A percentile compares a stretch with the other conserved stretches of the same genome.
Evolutionary conservation across 2,113 vertebrate species (phyloP).

Genomic region (Hippocampus abdominalis): DNA sequence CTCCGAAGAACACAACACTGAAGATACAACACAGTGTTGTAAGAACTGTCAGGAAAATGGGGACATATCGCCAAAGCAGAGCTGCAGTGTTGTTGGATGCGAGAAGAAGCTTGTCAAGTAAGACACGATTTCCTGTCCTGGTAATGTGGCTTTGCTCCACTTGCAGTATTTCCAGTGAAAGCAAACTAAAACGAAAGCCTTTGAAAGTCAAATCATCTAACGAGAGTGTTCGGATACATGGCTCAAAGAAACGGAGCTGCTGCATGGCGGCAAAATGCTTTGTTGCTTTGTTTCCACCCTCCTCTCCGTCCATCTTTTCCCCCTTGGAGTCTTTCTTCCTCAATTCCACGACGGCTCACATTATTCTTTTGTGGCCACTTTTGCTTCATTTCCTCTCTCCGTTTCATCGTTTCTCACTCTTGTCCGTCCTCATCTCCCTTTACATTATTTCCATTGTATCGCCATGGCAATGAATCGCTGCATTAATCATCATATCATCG

Average conservation of each 20-base stretch:
- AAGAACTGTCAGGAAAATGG: neutral
- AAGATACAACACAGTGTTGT: conserved; percentile 10
- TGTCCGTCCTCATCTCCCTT: conserved; percentile 9
- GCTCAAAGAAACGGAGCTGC: conserved; percentile 14
- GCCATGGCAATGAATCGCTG: conserved; percentile 63
- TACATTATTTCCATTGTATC: conserved; percentile 59
- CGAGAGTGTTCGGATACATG: conserved; percentile 28
- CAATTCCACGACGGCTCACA: conserved; percentile 7
- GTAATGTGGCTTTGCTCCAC: neutral
- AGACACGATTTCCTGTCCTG: no score
- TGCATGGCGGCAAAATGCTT: neutral
- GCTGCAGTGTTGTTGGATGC: no score
- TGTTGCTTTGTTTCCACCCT: neutral
- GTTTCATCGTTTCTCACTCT: neutral
- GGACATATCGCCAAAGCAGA: no score
- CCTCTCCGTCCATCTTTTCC: conserved; percentile 10
- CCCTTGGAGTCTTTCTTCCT: neutral
- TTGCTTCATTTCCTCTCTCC: conserved; percentile 10
- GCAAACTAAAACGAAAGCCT: conserved; percentile 41
- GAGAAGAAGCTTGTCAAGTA: no score
- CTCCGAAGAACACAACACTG: conserved; percentile 16
- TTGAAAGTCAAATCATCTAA: conserved; percentile 27
- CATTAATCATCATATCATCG: conserved; percentile 65
- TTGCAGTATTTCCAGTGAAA: conserved; percentile 40
- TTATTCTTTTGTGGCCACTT: conserved; percentile 8